phyloP scores from a whole-genome alignment of 2,797 vertebrate genomes.

The Acanthurus leucopareius region DNA sequence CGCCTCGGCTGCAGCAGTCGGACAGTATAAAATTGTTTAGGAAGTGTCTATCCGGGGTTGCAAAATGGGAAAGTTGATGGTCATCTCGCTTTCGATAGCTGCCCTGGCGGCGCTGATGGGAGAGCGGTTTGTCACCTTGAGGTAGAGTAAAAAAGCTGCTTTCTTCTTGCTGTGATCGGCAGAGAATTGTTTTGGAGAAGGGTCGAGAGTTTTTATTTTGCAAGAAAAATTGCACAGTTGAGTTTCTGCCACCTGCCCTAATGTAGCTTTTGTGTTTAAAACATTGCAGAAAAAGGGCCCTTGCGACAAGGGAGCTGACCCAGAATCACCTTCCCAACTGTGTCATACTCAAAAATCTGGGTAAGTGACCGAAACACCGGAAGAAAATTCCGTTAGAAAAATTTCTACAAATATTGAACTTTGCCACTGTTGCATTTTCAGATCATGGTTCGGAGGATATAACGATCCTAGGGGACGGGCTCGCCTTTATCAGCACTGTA shows the following conservation, averaged over 20 bases:
- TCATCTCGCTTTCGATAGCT: conserved; percentile 61
- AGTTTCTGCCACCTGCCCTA: neutral
- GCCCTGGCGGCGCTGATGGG: conserved; percentile 65
- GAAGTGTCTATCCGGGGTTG: rapidly evolving
- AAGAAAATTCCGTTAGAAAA: neutral
- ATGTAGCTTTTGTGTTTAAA: neutral
- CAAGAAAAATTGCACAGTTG: neutral
- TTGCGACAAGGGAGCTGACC: conserved; percentile 66
- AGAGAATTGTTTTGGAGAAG: rapidly evolving
- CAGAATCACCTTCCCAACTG: conserved; percentile 80
- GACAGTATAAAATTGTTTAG: neutral
- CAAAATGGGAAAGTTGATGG: conserved; percentile 67
- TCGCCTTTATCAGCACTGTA: conserved; percentile 93
- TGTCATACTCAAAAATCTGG: conserved; percentile 67
- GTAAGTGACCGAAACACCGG: conserved; percentile 34
- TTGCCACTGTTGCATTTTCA: conserved; percentile 56
- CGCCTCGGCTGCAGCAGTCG: neutral
- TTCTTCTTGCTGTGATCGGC: no score
- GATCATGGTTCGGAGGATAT: conserved; percentile 92
- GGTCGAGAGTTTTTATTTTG: neutral
- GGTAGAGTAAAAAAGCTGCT: conserved; percentile 51
- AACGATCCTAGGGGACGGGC: conserved; percentile 88
- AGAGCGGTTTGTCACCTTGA: conserved; percentile 68
- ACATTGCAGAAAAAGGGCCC: conserved; percentile 58
- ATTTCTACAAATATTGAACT: neutral